Base-by-base conservation (phyloP, 1,140 invertebrate species). In the Zophobas atratus region DNA sequence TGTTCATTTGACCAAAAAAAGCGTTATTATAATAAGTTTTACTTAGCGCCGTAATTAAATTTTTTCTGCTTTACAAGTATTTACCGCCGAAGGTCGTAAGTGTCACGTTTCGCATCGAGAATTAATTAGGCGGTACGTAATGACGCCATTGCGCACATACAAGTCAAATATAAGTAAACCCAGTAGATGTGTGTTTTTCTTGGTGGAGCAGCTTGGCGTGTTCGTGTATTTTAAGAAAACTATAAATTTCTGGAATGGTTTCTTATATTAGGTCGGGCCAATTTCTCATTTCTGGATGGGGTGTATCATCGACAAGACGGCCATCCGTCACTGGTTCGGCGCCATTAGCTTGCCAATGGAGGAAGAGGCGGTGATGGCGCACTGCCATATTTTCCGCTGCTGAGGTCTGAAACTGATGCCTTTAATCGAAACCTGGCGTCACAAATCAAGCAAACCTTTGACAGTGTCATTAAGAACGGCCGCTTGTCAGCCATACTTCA, bases 351-450 rank as follows among this genome's bases (percentile, higher is more conserved):
- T 75, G 63, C 74, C 73, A 67, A 67, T 49, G 73, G 51, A 39
- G 77, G 74, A 53, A 63, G 77, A 67, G 49, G 77, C 70, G 60
- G 63, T 56, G 76, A 56, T 79, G 80, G 80, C 77, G 75, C 56
- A 75, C 77, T 77, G 82, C 79, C 77, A 83, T 83, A 83, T 83
- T 83, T 82, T 80, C 79, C 77, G 76, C 77, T 75, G 76, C 77
- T 51, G 60, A 80, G 78, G 78, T 80, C 85, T 84, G 84, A 84
- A 85, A 85, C 80, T 86, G 85, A 85, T 85, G 84, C 84, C 84
- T 84, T 85, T 86, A 86, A 86, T 86, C 85, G 84, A 86, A 85
- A 85, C 81, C 83, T 83, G 81, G 80, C 84, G 83, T 86, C 85
- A 86, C 85, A 86, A 86, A 86, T 86, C 85, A 85, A 82, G 76